Evolutionary conservation across 1,140 invertebrate genomes (phyloP).

Genomic region (Maconellicoccus hirsutus): DNA sequence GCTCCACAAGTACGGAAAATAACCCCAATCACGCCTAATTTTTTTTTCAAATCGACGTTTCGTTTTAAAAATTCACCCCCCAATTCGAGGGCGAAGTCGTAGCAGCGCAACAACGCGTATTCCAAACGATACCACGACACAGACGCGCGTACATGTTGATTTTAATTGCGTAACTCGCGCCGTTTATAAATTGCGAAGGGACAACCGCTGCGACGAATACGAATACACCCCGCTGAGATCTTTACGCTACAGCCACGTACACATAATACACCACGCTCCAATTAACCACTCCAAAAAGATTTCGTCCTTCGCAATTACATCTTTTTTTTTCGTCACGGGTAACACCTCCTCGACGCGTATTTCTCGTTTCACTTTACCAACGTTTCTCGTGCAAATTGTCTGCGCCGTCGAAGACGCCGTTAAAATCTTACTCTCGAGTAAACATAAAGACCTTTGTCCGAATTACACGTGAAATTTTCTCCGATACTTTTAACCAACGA

Average conservation of each 20-base stretch:
- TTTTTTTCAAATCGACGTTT: too few species aligned
- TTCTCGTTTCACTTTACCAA: not conserved
- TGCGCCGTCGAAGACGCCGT: not conserved
- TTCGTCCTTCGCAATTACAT: not conserved
- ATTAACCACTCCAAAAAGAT: not conserved
- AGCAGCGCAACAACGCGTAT: too few species aligned
- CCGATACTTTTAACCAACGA: too few species aligned
- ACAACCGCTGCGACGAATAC: not conserved
- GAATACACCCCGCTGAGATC: not conserved
- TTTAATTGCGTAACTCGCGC: not conserved
- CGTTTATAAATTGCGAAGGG: slow-evolving; percentile 14
- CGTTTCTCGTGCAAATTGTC: not conserved
- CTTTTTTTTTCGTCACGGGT: not conserved
- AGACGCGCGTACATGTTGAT: not conserved
- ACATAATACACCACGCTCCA: not conserved
- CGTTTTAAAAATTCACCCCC: too few species aligned
- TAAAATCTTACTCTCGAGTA: slow-evolving; percentile 16
- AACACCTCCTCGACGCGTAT: not conserved
- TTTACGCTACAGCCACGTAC: not conserved
- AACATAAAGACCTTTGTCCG: slow-evolving; percentile 6
- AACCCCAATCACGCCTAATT: too few species aligned
- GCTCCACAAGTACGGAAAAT: too few species aligned
- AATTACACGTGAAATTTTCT: not conserved
- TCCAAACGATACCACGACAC: not conserved
- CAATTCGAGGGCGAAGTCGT: too few species aligned